These are phyloP conservation scores for Drosophila basisetae DNA, from an alignment of 2,888 invertebrate species.

Conservation along the genomic window DNA sequence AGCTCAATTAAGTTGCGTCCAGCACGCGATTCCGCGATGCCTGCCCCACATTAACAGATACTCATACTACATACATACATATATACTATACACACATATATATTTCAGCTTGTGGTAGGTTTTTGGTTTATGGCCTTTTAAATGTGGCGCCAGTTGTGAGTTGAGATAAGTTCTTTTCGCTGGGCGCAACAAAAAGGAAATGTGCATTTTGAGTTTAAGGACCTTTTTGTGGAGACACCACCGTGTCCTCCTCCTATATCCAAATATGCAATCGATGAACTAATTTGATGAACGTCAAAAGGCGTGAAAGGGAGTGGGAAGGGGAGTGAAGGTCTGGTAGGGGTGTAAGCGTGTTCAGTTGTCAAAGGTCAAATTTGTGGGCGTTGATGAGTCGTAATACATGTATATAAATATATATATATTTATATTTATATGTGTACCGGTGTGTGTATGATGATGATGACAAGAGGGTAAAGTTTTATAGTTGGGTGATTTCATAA, in stretches of 20 bases:
- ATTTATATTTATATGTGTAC: background rate
- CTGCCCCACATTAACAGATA: conserved; percentile 58
- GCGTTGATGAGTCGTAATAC: conserved; percentile 39
- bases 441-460: conserved; percentile 13
- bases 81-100: conserved; percentile 3
- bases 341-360: conserved; percentile 43
- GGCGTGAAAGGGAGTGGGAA: background rate
- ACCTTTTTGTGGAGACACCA: conserved; percentile 43
- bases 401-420: background rate
- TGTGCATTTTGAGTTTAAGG: conserved; percentile 62
- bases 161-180: conserved; percentile 13
- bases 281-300: conserved; percentile 53
- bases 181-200: conserved; percentile 17
- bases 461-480: conserved; percentile 5
- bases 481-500: background rate
- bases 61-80: conserved; percentile 4
- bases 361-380: conserved; percentile 66
- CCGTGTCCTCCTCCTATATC: conserved; percentile 18
- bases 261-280: conserved; percentile 45
- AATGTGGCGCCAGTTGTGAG: conserved; percentile 48
- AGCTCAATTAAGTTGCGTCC: conserved; percentile 71
- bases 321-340: background rate
- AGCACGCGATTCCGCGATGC: conserved; percentile 68
- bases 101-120: conserved; percentile 51
- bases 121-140: conserved; percentile 57